Base-by-base conservation (phyloP, 2,797 vertebrate species). In the Lutjanus argentimaculatus region DNA sequence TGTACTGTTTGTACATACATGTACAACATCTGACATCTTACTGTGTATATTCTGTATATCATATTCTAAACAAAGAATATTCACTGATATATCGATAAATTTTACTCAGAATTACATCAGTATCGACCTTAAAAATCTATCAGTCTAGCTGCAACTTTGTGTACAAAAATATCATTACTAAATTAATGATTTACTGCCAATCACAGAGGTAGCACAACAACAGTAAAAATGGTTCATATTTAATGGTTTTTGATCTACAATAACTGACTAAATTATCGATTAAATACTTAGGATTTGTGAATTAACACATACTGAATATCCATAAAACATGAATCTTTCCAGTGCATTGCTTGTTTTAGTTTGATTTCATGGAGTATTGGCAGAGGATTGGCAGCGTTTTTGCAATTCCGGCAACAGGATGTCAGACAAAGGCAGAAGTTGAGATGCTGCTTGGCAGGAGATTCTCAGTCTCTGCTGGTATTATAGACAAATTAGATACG, bases 401-500 rank as follows among this genome's bases (percentile, higher is more conserved):
- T 66, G 59, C 72, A 72, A 58, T 75, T 75, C 68, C 30, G 45
- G 75, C 49, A 85, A 74, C 72, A 82, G 83, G 72, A 87, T 80
- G 81, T 88, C 80, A 85, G 72, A 87, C 85, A 91, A 81, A 92
- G 77, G 80, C 68, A 77, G 75, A 77, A 79, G 82, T 85, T 75
- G 83, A 77, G 89, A 87, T 89, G 82, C 72, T 67, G 81, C 85
- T 86, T 86, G 89, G 88, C 84, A 88, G 80, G 78, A 89, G 85
- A 87, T 75, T 90, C 83, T 80, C 79, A 52, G 95, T 96, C 96
- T 96, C 95, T 93, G 85, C 92, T 90, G 93, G 92, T 93, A 94
- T 96, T 96, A 96, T 96, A 95, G 95, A 96, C 96, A 97, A 96
- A 98, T 98, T 97, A 97, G 94, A 93, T 86, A 95, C 85, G 93